Conservation (phyloP, 1,140 invertebrate species). For the Carposina sasakii region DNA sequence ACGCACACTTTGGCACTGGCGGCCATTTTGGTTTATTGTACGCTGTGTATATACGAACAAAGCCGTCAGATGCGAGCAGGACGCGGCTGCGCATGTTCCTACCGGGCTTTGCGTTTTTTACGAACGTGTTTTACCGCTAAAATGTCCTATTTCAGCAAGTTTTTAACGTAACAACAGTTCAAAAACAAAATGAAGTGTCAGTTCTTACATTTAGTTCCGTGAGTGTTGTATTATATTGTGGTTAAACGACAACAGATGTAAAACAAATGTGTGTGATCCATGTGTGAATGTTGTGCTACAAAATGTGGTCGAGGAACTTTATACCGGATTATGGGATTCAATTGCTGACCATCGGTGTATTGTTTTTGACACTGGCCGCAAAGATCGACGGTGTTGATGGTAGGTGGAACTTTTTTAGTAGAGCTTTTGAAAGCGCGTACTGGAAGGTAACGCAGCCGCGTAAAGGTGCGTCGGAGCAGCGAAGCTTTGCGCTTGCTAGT, state of each 20-base stretch:
- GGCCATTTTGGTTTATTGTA: slow-evolving; percentile 70
- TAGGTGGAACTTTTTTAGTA: slow-evolving; percentile 39
- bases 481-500: slow-evolving; percentile 35
- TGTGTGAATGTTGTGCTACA: slow-evolving; percentile 70
- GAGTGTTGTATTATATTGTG: slow-evolving; percentile 63
- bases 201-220: slow-evolving; percentile 69
- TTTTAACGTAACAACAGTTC: slow-evolving; percentile 61
- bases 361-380: slow-evolving; percentile 47
- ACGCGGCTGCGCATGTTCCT: slow-evolving; percentile 68
- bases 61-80: slow-evolving; percentile 69
- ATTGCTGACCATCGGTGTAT: slow-evolving; percentile 47
- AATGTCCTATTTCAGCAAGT: slow-evolving; percentile 54
- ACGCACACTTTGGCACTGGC: slow-evolving; percentile 52
- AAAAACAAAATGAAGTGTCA: slow-evolving; percentile 70
- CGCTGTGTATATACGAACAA: slow-evolving; percentile 68
- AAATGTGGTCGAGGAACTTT: slow-evolving; percentile 72
- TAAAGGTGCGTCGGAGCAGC: slow-evolving; percentile 27
- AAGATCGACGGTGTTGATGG: slow-evolving; percentile 59
- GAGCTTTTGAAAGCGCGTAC: slow-evolving; percentile 67
- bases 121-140: slow-evolving; percentile 67
- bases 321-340: slow-evolving; percentile 70
- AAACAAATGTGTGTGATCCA: slow-evolving; percentile 71
- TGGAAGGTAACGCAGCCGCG: slow-evolving; percentile 36
- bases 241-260: slow-evolving; percentile 61
- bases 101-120: slow-evolving; percentile 53